These are phyloP conservation scores for Chionomys nivalis DNA, from an alignment of 2,113 vertebrate genomes.

Conservation along the genomic window DNA sequence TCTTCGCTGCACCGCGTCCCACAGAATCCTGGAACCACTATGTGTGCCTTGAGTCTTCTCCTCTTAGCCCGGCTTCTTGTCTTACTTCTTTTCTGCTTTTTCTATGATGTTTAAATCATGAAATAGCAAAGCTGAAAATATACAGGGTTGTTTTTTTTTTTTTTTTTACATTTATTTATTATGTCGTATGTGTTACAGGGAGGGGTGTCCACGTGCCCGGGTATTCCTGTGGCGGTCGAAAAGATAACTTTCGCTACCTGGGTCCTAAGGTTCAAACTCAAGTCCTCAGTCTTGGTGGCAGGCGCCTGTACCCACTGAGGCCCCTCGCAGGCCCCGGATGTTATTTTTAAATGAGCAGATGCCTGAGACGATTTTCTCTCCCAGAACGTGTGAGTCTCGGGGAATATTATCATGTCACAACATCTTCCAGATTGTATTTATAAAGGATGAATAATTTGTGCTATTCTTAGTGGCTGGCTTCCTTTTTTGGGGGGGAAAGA, in stretches of 20 bases:
- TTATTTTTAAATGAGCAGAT: constrained; percentile 9
- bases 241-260: not conserved
- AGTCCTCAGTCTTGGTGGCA: not conserved
- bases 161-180: not conserved
- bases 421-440: constrained; percentile 52
- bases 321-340: too few species aligned
- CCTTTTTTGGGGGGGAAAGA: not conserved
- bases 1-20: not conserved
- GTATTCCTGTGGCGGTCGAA: not conserved
- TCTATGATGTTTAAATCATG: not conserved
- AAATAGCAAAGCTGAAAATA: constrained; percentile 34
- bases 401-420: not conserved
- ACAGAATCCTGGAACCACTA: not conserved
- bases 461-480: constrained; percentile 62
- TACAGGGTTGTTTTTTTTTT: too few species aligned
- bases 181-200: not conserved
- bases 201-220: too few species aligned
- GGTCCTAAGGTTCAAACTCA: not conserved
- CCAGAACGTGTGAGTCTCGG: not conserved
- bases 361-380: constrained; percentile 10
- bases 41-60: not conserved
- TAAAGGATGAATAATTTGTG: constrained; percentile 64
- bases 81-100: not conserved
- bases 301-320: not conserved
- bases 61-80: constrained; percentile 7